Evolutionary conservation across 1,140 invertebrate species (phyloP), one percentile per base, ranked within the genome.

Genomic region (Physella acuta): DNA sequence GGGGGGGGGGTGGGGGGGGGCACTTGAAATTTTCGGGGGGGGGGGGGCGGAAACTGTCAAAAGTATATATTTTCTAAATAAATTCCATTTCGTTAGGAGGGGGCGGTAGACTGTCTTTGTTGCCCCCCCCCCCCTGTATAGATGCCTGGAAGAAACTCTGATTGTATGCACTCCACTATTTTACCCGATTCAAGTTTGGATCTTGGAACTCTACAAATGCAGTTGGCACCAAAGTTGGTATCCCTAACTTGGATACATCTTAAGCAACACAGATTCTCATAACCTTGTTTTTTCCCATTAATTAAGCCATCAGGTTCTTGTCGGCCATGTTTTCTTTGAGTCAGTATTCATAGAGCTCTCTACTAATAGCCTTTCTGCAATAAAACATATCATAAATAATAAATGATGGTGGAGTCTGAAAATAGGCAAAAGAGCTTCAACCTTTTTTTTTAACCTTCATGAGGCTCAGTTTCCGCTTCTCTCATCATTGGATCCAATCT

Each of bases 241-340:
- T 99, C 97, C 79, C 97, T 89, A 0, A 94, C 94, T 81, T 99
- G 98, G 80, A 99, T 99, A 82, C 98, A 99, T 16, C 97, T 88
- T n/a, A 99, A 86, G 84, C 98, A 99, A 80, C 98, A 99, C 5
- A 99, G 86, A 83, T 99, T 99, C 86, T 99, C 98, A 87, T 99
- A 99, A 0, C 98, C 98, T 74, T 95, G 93, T 85, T 99, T 99
- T 83, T 99, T 99, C 98, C 98, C n/a, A n/a, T n/a, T n/a, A n/a
- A 99, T 83, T 99, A 99, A 0, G 98, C 98, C 77, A 99, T 99
- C 1, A 99, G 86, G 82, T 98, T 98, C 71, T 91, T 91, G 83
- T 99, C 97, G 0, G 97, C 97, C 72, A 99, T 96, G 80, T 96
- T 96, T 84, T 99, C 95, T 77, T 95, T 94, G 0, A 99, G 79